Evolutionary conservation across 2,113 vertebrate genomes (phyloP).

Genomic region (Zosterops japonicus): DNA sequence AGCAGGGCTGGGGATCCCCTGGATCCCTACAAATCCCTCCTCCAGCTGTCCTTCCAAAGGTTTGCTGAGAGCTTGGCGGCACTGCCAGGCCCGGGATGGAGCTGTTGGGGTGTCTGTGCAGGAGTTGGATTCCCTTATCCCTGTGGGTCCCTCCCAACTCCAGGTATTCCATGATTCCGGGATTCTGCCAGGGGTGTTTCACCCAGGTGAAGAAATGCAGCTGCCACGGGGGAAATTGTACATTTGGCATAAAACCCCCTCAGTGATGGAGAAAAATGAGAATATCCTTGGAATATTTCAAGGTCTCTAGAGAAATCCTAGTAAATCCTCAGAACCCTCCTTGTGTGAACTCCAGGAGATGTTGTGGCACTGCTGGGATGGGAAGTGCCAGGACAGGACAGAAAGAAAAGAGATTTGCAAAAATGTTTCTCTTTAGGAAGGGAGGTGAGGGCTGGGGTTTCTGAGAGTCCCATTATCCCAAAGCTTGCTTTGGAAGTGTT

Average conservation of each 20-base stretch:
- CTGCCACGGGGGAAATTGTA: background rate
- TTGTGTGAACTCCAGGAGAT: background rate
- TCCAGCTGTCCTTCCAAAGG: background rate
- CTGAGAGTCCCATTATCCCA: background rate
- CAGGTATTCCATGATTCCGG: fast-evolving
- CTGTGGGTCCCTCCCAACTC: background rate
- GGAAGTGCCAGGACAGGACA: background rate
- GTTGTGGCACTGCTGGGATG: background rate
- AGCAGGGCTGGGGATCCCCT: background rate
- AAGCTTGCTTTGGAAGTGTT: background rate
- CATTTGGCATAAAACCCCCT: background rate
- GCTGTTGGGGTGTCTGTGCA: background rate
- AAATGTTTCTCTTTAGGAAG: background rate
- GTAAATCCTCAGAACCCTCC: background rate
- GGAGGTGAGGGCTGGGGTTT: background rate
- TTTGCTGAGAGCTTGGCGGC: background rate
- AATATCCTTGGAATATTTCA: background rate
- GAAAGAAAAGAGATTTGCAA: background rate
- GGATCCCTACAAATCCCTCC: background rate
- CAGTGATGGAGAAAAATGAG: background rate
- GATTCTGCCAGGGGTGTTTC: background rate
- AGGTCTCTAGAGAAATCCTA: background rate
- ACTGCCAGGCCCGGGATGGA: fast-evolving
- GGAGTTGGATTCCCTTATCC: background rate
- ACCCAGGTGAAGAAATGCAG: background rate